Base-by-base conservation (phyloP, 2,113 vertebrate species). In the Ochotona princeps region DNA sequence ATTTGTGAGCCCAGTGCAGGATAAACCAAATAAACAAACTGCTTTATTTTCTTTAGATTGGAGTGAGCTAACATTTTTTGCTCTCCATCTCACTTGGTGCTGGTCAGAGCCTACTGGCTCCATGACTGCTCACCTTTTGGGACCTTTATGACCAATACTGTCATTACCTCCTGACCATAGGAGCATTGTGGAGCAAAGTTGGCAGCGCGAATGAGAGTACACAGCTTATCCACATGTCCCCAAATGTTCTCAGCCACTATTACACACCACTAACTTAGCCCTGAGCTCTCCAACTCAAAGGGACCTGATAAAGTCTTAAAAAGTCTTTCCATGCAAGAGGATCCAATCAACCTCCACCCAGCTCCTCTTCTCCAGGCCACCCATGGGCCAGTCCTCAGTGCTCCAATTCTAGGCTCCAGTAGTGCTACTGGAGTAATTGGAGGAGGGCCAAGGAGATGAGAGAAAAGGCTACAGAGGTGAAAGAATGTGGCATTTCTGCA, bases 401-500 rank as follows among this genome's bases (percentile, higher is more conserved):
- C 61, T 76, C 51, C 54, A 66, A 11, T 44, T 65, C 90, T 93
- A 44, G 35, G 28, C 26, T 79, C 0, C 4, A 69, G 78, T 0
- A 80, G 63, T 14, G 82, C 76, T 85, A 63, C 85, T 49, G 13
- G 3, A 2, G 18, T 66, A 78, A 69, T 87, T 30, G 60, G 67
- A 25, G 21, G 51, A 1, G 23, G 44, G 88, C 30, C 76, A 65
- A 61, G 79, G 65, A 61, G 49, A 63, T 66, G 93, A 87, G 91
- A 44, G 38, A 82, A 90, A 85, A 91, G 35, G 92, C 91, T 74
- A 75, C 82, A 63, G 61, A 35, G 88, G 70, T 47, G 79, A 89
- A 79, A 75, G 92, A 80, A 78, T 1, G 87, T 85, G 96, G 97
- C 94, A 97, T 97, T 97, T 78, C 98, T 7, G 97, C 97, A 96